These are phyloP conservation scores for Cataglyphis hispanica DNA, from an alignment of 1,140 invertebrate species.

Conservation along the genomic window DNA sequence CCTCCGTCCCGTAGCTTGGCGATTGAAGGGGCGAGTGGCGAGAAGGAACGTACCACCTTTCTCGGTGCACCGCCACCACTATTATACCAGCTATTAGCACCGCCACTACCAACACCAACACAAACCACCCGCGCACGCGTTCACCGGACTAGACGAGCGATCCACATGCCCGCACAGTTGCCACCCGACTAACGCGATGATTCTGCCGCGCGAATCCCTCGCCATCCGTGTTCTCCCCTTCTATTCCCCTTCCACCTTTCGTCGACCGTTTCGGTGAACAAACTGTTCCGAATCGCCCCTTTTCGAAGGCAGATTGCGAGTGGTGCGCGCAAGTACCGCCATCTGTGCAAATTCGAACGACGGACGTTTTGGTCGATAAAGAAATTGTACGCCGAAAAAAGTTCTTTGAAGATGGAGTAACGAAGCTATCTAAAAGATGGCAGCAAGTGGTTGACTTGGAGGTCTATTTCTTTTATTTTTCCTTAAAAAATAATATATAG, in stretches of 20 bases:
- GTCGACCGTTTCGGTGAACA: too few relatives aligned
- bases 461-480: too few relatives aligned
- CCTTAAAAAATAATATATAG: too few relatives aligned
- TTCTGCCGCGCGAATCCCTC: conserved; percentile 9
- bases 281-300: neutral
- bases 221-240: neutral
- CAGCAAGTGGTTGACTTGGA: too few relatives aligned
- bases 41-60: conserved; percentile 13
- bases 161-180: conserved; percentile 78
- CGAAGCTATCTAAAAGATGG: too few relatives aligned
- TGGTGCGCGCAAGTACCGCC: neutral
- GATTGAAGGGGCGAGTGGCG: conserved; percentile 48
- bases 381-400: neutral
- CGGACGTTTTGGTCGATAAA: neutral
- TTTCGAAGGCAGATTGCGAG: neutral
- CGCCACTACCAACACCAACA: conserved; percentile 12
- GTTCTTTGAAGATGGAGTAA: too few relatives aligned
- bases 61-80: conserved; percentile 17
- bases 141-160: neutral
- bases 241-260: neutral
- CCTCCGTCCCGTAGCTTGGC: conserved; percentile 8
- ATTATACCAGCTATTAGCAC: neutral
- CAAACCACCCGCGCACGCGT: conserved; percentile 21
- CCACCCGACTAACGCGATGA: conserved; percentile 80
- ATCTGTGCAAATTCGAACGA: neutral